Base-by-base conservation (phyloP, 1,140 invertebrate species). In the Zophobas atratus region DNA sequence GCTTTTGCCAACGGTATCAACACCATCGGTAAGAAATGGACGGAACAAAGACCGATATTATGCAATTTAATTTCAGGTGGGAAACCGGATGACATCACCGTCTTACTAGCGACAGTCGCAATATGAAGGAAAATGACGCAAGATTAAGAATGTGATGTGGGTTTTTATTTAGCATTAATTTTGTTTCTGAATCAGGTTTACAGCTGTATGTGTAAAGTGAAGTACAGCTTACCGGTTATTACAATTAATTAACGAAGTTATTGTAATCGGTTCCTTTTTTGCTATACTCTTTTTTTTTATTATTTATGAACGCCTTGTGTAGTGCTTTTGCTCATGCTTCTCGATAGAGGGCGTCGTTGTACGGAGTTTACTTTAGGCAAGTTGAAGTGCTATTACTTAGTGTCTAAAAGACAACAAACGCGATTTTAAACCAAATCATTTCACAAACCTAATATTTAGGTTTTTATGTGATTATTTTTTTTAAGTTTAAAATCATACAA, bases 81-180 rank as follows among this genome's bases (percentile, higher is more conserved):
- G 76, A 98, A 98, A 89, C 97, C 97, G 60, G 98, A 99, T 87
- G 98, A 99, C 89, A 98, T 99, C 86, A 99, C 98, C 84, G 96
- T 99, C 83, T 91, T 99, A 82, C 90, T 99, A 82, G 96, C 95
- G 81, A 96, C 95, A 78, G 95, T 97, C 86, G 93, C 93, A 91
- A 90, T 86, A 82, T 86, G 77, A 81, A 77, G 63, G 36, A n/a
- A 32, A n/a, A 35, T n/a, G 56, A 35, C 3, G 8, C 33, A 60
- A 39, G 8, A 60, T 38, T 60, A 2, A 2, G 20, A 8, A 33
- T 20, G 32, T 34, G 55, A 35, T 3, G 20, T 34, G 39, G 33
- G 8, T 43, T 6, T 63, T 43, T 8, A 63, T 6, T 38, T 39
- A 63, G 57, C 4, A 39, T 63, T 63, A 20, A 20, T 20, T 63